Evolutionary conservation across 2,113 vertebrate species (phyloP), one percentile per base, ranked within the genome.

Genomic region (Corythoichthys intestinalis): DNA sequence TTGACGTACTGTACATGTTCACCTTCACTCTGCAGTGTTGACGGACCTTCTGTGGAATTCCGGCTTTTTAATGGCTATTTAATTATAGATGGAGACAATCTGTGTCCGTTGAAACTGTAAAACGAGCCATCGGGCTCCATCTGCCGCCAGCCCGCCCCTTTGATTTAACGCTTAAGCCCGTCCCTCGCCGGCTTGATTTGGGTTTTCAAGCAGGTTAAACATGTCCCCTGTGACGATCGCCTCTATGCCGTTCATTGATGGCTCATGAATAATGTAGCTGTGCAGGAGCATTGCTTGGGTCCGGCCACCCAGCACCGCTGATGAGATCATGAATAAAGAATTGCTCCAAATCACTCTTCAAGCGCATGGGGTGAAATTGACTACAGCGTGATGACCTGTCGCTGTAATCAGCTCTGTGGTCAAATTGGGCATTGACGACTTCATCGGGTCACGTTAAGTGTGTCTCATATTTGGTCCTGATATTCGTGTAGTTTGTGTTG

Each of bases 71-170:
- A 68, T 69, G 83, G 76, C 75, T 64, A 85, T 77, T 94, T 92
- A 94, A 94, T 95, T 93, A 94, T 95, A 91, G 93, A 94, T 94
- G 89, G 80, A 79, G 84, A 89, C 85, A 88, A 89, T 93, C 92
- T 91, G 90, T 85, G 90, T 90, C 88, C 90, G 85, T 83, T 91
- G 90, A 88, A 89, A 91, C 87, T 83, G 89, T 85, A 85, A 91
- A 92, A 84, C 82, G 88, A 92, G 85, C 87, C 79, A 82, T 86
- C 89, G 56, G 65, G 28, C 59, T 82, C 91, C 92, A 93, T 93
- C 94, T 94, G 94, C 89, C 86, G 67, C 85, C 71, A 81, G 78
- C 76, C 75, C 74, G 76, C 68, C 77, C 72, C 78, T 91, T 84
- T 78, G 86, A 90, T 91, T 91, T 77, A 67, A 89, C 91, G 85